Conservation (phyloP, 2,888 invertebrate genomes). For the Tenodera sinensis region DNA sequence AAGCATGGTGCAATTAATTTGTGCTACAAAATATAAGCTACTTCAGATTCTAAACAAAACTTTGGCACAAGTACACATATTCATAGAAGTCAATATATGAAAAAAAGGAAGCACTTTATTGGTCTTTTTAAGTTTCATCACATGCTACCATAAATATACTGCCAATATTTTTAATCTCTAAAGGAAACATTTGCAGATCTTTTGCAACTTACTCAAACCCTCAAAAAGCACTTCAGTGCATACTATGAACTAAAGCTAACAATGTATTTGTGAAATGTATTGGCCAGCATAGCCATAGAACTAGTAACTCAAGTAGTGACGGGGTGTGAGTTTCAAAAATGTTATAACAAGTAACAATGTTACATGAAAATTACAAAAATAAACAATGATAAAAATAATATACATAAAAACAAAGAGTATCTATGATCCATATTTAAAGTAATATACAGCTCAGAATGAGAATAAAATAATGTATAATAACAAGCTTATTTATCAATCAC, state of each 20-base stretch:
- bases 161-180: neutral
- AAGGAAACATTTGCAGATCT: neutral
- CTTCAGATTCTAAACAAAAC: neutral
- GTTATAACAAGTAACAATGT: neutral
- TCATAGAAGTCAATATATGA: neutral
- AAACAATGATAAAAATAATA: neutral
- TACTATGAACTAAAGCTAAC: neutral
- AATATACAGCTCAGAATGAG: neutral
- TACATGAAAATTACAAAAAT: neutral
- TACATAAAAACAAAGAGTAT: neutral
- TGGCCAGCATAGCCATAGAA: neutral
- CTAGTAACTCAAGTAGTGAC: neutral
- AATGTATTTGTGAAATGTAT: neutral
- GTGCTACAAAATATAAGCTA: neutral
- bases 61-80: slow-evolving; percentile 16
- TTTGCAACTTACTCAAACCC: neutral
- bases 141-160: neutral
- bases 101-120: slow-evolving; percentile 21
- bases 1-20: neutral
- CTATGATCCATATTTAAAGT: neutral
- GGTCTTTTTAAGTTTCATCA: neutral
- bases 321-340: neutral
- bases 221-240: neutral
- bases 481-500: neutral
- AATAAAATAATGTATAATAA: neutral